Evolutionary conservation across 2,797 vertebrate species (phyloP).

Genomic region (Esox masquinongy): DNA sequence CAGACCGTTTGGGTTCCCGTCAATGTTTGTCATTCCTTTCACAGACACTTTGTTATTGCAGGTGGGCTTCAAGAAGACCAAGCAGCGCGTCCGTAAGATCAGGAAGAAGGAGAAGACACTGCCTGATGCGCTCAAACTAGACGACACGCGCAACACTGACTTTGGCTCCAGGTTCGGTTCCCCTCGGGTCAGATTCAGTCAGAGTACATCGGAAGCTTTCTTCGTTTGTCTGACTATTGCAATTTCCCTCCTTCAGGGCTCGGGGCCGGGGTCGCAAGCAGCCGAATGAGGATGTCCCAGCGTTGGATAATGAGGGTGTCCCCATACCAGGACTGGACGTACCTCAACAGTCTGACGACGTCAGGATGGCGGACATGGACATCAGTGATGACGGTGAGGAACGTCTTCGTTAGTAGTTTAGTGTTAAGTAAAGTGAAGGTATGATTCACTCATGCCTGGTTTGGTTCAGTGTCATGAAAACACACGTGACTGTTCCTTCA

Average conservation of each 20-base stretch:
- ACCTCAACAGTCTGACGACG: conserved; percentile 77
- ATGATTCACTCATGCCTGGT: not conserved
- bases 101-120: conserved; percentile 81
- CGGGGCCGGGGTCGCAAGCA: conserved; percentile 63
- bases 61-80: conserved; percentile 88
- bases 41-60: conserved; percentile 19
- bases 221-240: not conserved
- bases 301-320: conserved; percentile 35
- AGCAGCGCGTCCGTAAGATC: conserved; percentile 84
- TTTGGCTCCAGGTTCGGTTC: conserved; percentile 83
- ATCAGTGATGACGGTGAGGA: conserved; percentile 83
- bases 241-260: conserved; percentile 44
- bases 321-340: not conserved
- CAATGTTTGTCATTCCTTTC: not conserved
- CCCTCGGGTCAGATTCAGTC: not conserved
- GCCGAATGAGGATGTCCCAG: conserved; percentile 17
- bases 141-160: conserved; percentile 77
- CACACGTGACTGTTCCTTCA: conserved; percentile 15
- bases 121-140: conserved; percentile 59
- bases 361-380: conserved; percentile 87
- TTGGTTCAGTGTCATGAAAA: not conserved
- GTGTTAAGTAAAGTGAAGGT: not conserved
- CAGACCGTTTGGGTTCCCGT: not conserved
- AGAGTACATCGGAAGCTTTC: not conserved
- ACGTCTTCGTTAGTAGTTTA: not conserved